Conservation (phyloP, 2,888 invertebrate genomes). For the Mycalesis mineus region DNA sequence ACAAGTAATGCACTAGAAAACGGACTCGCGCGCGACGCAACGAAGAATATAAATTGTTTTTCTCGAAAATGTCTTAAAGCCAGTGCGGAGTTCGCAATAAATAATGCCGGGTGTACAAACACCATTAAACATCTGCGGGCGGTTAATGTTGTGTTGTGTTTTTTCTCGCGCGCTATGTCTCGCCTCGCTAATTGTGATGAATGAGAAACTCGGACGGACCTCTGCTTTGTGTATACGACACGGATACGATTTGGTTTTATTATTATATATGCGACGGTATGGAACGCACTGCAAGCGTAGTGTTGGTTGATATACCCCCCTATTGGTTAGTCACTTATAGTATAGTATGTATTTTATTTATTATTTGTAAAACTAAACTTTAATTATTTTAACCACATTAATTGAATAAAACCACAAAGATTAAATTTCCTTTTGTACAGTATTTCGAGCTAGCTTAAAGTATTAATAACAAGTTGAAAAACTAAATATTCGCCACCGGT, state of each 20-base stretch:
- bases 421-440: no score
- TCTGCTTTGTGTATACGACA: not conserved
- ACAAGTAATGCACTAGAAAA: slow-evolving; percentile 7
- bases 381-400: no score
- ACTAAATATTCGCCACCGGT: no score
- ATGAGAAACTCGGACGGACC: slow-evolving; percentile 28
- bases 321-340: no score
- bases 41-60: slow-evolving; percentile 25
- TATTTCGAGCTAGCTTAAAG: no score
- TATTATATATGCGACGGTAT: no score
- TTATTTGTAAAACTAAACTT: no score
- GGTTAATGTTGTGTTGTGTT: slow-evolving; percentile 36
- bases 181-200: slow-evolving; percentile 57
- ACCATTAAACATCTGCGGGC: slow-evolving; percentile 36
- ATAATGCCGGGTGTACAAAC: slow-evolving; percentile 35
- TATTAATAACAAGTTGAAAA: no score
- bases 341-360: no score
- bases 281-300: no score
- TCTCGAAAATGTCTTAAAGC: slow-evolving; percentile 22
- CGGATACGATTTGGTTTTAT: not conserved
- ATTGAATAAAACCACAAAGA: no score
- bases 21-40: not conserved
- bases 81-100: slow-evolving; percentile 26
- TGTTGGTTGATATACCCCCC: no score
- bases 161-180: slow-evolving; percentile 40